Evolutionary conservation across 2,888 invertebrate genomes (phyloP).

Genomic region (Oxytorus armatus): DNA sequence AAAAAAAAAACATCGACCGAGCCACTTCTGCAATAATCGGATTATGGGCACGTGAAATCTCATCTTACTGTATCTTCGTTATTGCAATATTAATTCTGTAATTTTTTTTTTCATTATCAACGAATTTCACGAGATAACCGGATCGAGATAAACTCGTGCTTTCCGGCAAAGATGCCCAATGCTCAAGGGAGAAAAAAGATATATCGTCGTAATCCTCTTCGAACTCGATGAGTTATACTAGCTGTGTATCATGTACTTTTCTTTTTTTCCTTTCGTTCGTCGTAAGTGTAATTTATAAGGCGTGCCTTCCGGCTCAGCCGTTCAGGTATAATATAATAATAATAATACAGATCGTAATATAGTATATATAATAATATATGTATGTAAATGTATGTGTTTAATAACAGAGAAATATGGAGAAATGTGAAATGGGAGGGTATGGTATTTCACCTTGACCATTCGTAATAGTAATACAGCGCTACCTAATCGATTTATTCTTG

Average conservation of each 20-base stretch:
- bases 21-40: constrained; percentile 32
- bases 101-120: constrained; percentile 47
- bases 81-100: constrained; percentile 31
- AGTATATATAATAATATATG: constrained; percentile 10
- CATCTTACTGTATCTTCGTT: constrained; percentile 10
- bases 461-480: background rate
- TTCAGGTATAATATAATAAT: constrained; percentile 59
- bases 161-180: constrained; percentile 60
- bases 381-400: constrained; percentile 50
- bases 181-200: constrained; percentile 59
- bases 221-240: constrained; percentile 44
- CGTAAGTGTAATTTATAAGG: constrained; percentile 61
- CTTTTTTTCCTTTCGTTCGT: constrained; percentile 35
- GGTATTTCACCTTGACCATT: constrained; percentile 24
- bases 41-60: constrained; percentile 5
- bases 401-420: constrained; percentile 50
- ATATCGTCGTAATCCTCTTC: constrained; percentile 37
- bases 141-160: constrained; percentile 38
- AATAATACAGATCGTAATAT: constrained; percentile 5
- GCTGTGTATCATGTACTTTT: constrained; percentile 26
- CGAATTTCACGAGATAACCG: constrained; percentile 58
- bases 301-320: constrained; percentile 47
- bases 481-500: background rate
- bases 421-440: constrained; percentile 45
- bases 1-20: constrained; percentile 12